Evolutionary conservation across 2,888 invertebrate species (phyloP).

Genomic region (Zele albiditarsus): DNA sequence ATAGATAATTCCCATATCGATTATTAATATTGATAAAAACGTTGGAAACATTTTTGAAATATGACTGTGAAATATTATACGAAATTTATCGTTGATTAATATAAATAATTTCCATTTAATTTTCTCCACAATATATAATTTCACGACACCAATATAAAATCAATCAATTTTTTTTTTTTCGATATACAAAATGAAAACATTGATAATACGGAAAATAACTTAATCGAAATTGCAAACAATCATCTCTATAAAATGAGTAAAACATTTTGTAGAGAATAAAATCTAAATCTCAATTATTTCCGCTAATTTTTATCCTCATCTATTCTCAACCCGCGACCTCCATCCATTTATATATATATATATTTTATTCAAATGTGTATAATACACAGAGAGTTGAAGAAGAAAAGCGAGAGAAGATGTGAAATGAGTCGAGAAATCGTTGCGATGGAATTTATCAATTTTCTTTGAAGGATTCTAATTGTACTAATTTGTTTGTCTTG

Average conservation of each 20-base stretch:
- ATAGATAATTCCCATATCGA: too few relatives aligned
- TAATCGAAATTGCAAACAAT: not conserved
- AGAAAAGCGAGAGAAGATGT: slow-evolving; percentile 51
- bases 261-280: slow-evolving; percentile 55
- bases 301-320: slow-evolving; percentile 61
- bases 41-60: too few relatives aligned
- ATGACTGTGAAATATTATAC: too few relatives aligned
- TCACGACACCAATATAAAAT: too few relatives aligned
- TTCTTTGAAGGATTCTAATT: slow-evolving; percentile 73
- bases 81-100: too few relatives aligned
- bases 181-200: not conserved
- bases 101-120: too few relatives aligned
- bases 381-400: slow-evolving; percentile 33
- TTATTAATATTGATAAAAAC: too few relatives aligned
- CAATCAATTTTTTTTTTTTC: not conserved
- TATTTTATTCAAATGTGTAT: slow-evolving; percentile 23
- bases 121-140: too few relatives aligned
- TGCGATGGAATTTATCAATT: slow-evolving; percentile 73
- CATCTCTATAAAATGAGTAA: slow-evolving; percentile 30
- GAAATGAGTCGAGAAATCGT: slow-evolving; percentile 73
- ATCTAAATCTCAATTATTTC: slow-evolving; percentile 62
- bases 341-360: not conserved
- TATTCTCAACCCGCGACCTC: slow-evolving; percentile 50
- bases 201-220: not conserved
- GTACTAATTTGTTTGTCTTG: slow-evolving; percentile 72